phyloP scores from a whole-genome alignment of 2,113 vertebrate species.

The Lycocorax pyrrhopterus region DNA sequence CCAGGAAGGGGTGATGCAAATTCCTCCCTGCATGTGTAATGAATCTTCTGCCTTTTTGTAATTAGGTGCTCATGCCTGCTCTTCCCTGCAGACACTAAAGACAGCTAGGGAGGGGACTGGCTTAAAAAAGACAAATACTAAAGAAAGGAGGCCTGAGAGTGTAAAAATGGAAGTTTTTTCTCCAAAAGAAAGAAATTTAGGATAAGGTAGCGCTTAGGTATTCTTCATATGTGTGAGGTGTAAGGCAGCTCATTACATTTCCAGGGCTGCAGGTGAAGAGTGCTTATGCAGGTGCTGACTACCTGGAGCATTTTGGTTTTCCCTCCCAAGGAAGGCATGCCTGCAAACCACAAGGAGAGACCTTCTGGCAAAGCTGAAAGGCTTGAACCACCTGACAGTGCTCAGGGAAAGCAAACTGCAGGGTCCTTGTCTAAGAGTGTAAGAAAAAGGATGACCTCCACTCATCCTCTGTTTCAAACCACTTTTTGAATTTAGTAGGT shows the following conservation, averaged over 20 bases:
- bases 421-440: background rate
- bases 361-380: background rate
- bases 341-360: background rate
- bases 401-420: background rate
- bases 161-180: background rate
- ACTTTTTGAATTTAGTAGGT: background rate
- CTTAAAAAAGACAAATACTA: background rate
- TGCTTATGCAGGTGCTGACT: background rate
- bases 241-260: background rate
- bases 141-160: background rate
- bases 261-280: background rate
- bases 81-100: background rate
- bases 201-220: background rate
- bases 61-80: background rate
- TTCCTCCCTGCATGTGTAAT: background rate
- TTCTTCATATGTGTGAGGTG: rapidly evolving
- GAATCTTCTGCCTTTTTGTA: background rate
- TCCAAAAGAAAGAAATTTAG: background rate
- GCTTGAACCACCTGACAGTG: background rate
- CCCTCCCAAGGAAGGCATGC: background rate
- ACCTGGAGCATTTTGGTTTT: background rate
- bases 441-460: background rate
- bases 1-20: background rate
- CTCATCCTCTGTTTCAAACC: background rate
- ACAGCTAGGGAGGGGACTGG: background rate